A percentile compares a stretch with the other conserved stretches of the same genome.
Evolutionary conservation across 2,113 vertebrate genomes (phyloP).

Genomic region (Rhea americana): DNA sequence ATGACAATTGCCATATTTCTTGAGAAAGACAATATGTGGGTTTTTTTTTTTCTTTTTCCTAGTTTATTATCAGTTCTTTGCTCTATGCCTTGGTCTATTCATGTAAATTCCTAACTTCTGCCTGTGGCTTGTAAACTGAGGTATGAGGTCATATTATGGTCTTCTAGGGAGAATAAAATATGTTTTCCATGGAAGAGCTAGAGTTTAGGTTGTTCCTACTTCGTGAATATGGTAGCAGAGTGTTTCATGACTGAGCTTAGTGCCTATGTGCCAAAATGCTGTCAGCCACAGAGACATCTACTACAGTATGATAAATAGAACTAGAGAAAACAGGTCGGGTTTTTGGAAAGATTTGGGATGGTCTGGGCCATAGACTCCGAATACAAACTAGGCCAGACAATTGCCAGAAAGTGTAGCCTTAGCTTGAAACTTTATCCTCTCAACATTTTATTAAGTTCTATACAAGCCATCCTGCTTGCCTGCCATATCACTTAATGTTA

Average conservation of each 20-base stretch:
- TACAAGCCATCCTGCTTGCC: neutral
- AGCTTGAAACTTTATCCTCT: neutral
- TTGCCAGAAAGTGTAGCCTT: neutral
- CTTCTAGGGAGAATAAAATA: conserved; percentile 4
- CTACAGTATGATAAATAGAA: neutral
- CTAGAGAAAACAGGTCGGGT: neutral
- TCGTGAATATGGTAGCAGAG: accelerated
- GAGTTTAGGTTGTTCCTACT: neutral
- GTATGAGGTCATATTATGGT: neutral
- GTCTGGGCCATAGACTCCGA: neutral
- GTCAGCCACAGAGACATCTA: neutral
- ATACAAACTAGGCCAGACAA: neutral
- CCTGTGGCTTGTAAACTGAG: conserved; percentile 3
- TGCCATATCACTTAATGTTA: neutral
- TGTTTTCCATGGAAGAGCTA: neutral
- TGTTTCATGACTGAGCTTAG: neutral
- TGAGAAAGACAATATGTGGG: neutral
- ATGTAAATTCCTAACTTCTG: conserved; percentile 13
- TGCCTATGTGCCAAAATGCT: neutral
- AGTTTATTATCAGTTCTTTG: conserved; percentile 10
- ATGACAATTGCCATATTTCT: neutral
- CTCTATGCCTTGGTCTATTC: neutral
- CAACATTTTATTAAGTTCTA: neutral
- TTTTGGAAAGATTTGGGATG: neutral
- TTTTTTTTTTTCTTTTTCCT: neutral